Conservation (phyloP, 2,797 vertebrate genomes). For the Melanogrammus aeglefinus region DNA sequence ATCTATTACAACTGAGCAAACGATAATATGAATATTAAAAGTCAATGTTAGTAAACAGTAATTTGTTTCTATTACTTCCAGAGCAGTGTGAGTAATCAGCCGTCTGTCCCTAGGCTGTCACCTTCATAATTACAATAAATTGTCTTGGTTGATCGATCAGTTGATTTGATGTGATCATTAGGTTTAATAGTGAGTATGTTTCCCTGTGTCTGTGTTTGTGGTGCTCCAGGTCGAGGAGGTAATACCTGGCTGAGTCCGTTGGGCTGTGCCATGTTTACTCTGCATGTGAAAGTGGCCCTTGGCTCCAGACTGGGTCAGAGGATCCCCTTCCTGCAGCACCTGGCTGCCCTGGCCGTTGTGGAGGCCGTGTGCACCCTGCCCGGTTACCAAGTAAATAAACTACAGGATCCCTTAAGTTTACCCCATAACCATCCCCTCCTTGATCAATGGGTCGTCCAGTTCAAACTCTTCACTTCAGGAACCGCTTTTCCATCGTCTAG, state of each 20-base stretch:
- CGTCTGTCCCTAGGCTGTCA: not conserved
- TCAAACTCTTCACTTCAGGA: not conserved
- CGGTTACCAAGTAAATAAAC: constrained; percentile 82
- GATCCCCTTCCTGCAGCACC: constrained; percentile 91
- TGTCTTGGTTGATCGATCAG: not conserved
- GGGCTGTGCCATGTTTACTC: constrained; percentile 85
- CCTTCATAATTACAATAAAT: not conserved
- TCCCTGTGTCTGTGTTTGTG: not conserved
- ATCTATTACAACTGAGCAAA: not conserved
- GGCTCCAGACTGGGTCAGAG: constrained; percentile 84
- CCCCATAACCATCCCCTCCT: not conserved
- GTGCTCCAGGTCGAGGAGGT: constrained; percentile 79
- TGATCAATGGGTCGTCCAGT: not conserved
- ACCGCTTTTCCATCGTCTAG: not conserved
- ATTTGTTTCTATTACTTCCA: too few relatives aligned
- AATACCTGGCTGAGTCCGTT: constrained; percentile 89
- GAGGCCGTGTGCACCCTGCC: constrained; percentile 85
- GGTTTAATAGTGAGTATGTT: not conserved
- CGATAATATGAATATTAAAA: too few relatives aligned
- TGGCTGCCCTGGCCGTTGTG: constrained; percentile 87
- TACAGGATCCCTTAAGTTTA: not conserved
- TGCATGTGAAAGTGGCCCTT: constrained; percentile 77
- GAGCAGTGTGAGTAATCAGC: not conserved
- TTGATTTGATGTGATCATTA: not conserved
- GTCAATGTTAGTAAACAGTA: too few relatives aligned